Percentiles rank a stretch among this genome's conserved stretches.
phyloP scores from a whole-genome alignment of 2,113 vertebrate species.

The Pseudorectes ferrugineus region DNA sequence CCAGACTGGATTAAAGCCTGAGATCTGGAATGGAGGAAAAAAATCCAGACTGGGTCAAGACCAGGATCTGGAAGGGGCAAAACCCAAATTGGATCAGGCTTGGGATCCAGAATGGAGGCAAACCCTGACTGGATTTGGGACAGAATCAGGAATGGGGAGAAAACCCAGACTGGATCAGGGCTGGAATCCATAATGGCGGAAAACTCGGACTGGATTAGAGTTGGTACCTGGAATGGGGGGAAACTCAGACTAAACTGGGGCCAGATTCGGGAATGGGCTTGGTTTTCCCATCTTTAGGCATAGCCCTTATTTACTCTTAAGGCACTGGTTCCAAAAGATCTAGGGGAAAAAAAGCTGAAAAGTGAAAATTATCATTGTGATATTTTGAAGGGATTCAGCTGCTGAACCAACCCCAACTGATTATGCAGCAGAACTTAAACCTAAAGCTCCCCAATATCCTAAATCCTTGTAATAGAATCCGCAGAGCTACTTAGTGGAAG shows the following conservation, averaged over 20 bases:
- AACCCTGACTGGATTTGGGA: not conserved
- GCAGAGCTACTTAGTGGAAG: not conserved
- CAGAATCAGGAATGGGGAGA: not conserved
- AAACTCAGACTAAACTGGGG: fast-evolving
- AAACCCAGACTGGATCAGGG: fast-evolving
- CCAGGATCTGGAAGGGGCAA: not conserved
- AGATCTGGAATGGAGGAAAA: too few relatives aligned
- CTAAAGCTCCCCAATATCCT: slow-evolving; percentile 4
- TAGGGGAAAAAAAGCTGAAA: not conserved
- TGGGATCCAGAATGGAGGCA: not conserved
- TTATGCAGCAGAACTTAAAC: slow-evolving; percentile 5
- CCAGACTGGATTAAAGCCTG: too few relatives aligned
- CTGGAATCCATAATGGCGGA: not conserved
- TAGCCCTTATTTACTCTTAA: not conserved
- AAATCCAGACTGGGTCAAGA: not conserved
- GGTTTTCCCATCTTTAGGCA: not conserved
- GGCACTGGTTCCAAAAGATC: not conserved
- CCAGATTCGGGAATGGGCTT: not conserved
- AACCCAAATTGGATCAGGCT: not conserved
- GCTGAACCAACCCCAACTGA: not conserved
- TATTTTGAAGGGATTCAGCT: not conserved
- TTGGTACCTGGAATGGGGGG: not conserved
- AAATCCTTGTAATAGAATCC: slow-evolving; percentile 25
- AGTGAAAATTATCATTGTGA: not conserved
- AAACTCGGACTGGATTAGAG: fast-evolving